Evolutionary conservation across 2,797 vertebrate genomes (phyloP).

Genomic region (Eidolon dupreanum): DNA sequence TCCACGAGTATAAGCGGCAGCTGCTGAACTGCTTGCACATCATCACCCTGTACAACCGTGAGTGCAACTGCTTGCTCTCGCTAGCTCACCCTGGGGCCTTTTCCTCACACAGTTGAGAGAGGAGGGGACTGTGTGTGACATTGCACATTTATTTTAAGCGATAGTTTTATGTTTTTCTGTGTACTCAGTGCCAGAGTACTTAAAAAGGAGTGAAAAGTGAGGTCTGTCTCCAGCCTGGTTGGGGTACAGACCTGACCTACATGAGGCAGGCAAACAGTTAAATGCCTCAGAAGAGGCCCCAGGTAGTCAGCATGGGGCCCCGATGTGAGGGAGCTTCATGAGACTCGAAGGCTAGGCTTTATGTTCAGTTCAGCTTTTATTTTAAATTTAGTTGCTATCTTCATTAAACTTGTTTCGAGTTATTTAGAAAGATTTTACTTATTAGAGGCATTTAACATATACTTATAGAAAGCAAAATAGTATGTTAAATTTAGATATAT

Average conservation of each 20-base stretch:
- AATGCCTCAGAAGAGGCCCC: not conserved
- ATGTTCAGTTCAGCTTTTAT: not conserved
- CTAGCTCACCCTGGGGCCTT: not conserved
- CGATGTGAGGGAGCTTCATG: too few relatives aligned
- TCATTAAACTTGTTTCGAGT: not conserved
- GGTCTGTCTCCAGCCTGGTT: not conserved
- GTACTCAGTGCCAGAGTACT: not conserved
- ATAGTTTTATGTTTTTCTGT: not conserved
- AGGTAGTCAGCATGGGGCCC: not conserved
- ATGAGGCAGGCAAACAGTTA: too few relatives aligned
- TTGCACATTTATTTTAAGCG: not conserved
- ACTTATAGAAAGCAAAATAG: not conserved
- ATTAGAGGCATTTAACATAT: not conserved
- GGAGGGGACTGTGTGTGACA: not conserved
- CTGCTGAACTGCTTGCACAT: slow-evolving; percentile 91
- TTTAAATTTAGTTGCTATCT: not conserved
- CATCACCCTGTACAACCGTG: slow-evolving; percentile 91
- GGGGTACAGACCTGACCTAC: not conserved
- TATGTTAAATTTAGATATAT: not conserved
- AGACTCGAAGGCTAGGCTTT: not conserved
- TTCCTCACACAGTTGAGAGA: fast-evolving
- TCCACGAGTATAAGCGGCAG: slow-evolving; percentile 93
- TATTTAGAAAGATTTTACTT: not conserved
- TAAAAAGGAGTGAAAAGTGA: not conserved
- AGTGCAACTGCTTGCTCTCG: slow-evolving; percentile 31